Percentiles rank a stretch among this genome's conserved stretches.
These are phyloP conservation scores for Lonchura striata DNA, from an alignment of 2,113 vertebrate species.

Conservation along the genomic window DNA sequence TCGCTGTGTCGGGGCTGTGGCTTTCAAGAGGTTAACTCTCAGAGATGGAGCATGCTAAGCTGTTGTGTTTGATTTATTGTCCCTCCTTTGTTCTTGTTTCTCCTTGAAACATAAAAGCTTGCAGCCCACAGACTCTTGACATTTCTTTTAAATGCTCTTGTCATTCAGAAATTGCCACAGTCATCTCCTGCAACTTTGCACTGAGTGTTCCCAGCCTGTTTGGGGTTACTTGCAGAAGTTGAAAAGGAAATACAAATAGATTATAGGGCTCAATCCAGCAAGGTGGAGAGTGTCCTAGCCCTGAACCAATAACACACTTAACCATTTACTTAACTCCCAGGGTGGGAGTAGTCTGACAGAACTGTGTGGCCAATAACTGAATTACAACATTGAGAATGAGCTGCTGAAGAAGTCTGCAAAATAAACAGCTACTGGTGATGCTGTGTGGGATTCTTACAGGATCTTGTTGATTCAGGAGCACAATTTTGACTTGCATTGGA, in stretches of 20 bases:
- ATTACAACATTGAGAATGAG: not conserved
- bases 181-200: slow-evolving; percentile 28
- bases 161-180: slow-evolving; percentile 59
- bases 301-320: not conserved
- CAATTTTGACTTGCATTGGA: not conserved
- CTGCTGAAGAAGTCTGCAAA: slow-evolving; percentile 11
- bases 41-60: slow-evolving; percentile 36
- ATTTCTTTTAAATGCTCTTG: slow-evolving; percentile 67
- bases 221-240: slow-evolving; percentile 11
- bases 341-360: not conserved
- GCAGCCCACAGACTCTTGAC: slow-evolving; percentile 60
- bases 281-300: slow-evolving; percentile 12
- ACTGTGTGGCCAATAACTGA: not conserved
- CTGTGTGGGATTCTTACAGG: not conserved
- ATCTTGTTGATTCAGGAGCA: slow-evolving; percentile 3
- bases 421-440: not conserved
- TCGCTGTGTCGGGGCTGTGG: not conserved
- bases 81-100: slow-evolving; percentile 66
- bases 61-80: slow-evolving; percentile 65
- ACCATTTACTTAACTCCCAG: slow-evolving; percentile 6
- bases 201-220: slow-evolving; percentile 2
- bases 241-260: slow-evolving; percentile 25
- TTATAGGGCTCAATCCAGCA: not conserved
- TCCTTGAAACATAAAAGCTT: slow-evolving; percentile 67
- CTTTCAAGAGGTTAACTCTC: slow-evolving; percentile 60